phyloP scores from a whole-genome alignment of 2,888 invertebrate species.

The Mycalesis mineus region DNA sequence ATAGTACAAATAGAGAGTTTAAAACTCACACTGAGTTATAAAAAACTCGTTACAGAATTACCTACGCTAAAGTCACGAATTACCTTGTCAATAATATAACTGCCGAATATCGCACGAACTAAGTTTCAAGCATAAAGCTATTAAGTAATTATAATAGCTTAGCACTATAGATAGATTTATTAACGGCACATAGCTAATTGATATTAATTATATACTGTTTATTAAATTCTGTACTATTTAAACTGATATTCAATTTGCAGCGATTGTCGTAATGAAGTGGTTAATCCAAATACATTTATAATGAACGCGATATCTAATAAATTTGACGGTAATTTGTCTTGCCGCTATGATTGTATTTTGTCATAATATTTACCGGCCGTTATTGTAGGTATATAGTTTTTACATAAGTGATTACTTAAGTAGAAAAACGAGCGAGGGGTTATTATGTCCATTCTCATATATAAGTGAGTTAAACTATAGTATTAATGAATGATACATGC shows the following conservation, averaged over 20 bases:
- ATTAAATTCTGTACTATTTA: conserved; percentile 7
- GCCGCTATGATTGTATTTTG: conserved; percentile 6
- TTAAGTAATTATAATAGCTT: too few species aligned
- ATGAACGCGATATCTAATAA: conserved; percentile 35
- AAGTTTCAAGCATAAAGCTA: too few species aligned
- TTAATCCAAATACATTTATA: conserved; percentile 44
- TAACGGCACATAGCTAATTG: not conserved
- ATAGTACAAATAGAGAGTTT: too few species aligned
- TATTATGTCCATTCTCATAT: too few species aligned
- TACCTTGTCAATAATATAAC: too few species aligned
- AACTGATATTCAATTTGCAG: conserved; percentile 18
- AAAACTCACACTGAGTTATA: too few species aligned
- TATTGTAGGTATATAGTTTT: not conserved
- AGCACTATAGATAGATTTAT: not conserved
- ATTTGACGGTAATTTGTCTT: conserved; percentile 20
- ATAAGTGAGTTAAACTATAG: too few species aligned
- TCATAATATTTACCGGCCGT: not conserved
- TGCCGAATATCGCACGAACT: too few species aligned
- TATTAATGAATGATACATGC: too few species aligned
- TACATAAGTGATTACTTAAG: not conserved
- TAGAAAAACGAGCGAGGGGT: too few species aligned
- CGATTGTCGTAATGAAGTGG: conserved; percentile 29
- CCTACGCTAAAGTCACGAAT: too few species aligned
- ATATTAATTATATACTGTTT: conserved; percentile 1
- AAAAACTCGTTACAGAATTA: too few species aligned